These are phyloP conservation scores for Lepus oiostolus DNA, from an alignment of 2,797 vertebrate species.

Conservation along the genomic window DNA sequence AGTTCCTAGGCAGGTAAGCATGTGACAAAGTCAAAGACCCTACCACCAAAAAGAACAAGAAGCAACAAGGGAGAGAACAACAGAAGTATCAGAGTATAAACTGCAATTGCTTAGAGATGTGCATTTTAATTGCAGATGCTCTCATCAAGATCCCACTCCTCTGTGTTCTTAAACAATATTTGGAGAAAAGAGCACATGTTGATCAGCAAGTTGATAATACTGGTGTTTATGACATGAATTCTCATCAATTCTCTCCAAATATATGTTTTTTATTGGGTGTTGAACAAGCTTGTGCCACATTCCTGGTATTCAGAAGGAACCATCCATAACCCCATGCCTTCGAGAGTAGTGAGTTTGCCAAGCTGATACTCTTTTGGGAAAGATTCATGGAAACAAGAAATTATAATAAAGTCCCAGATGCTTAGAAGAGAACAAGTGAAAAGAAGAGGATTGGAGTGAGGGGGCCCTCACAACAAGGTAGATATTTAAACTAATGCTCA, in stretches of 20 bases:
- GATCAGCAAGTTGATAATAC: not conserved
- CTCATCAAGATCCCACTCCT: not conserved
- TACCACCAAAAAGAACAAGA: not conserved
- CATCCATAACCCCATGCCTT: not conserved
- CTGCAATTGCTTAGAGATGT: not conserved
- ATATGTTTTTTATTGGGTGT: not conserved
- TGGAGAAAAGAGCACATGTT: not conserved
- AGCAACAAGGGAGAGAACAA: not conserved
- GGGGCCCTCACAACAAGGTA: not conserved
- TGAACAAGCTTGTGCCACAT: not conserved
- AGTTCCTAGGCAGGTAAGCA: not conserved
- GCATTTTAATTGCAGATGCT: not conserved
- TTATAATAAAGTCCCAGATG: not conserved
- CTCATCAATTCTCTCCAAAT: not conserved
- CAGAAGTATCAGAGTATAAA: not conserved
- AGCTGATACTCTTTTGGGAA: not conserved
- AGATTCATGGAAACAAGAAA: not conserved
- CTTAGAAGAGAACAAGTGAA: accelerated
- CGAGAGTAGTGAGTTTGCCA: not conserved
- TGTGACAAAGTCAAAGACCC: not conserved
- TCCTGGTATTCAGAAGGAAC: not conserved
- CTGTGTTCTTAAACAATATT: not conserved
- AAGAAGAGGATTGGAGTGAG: not conserved
- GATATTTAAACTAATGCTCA: not conserved
- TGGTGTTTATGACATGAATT: not conserved